Percentiles rank a stretch among this genome's conserved stretches.
These are phyloP conservation scores for Galeopterus variegatus DNA, from an alignment of 2,113 vertebrate species.

Conservation along the genomic window DNA sequence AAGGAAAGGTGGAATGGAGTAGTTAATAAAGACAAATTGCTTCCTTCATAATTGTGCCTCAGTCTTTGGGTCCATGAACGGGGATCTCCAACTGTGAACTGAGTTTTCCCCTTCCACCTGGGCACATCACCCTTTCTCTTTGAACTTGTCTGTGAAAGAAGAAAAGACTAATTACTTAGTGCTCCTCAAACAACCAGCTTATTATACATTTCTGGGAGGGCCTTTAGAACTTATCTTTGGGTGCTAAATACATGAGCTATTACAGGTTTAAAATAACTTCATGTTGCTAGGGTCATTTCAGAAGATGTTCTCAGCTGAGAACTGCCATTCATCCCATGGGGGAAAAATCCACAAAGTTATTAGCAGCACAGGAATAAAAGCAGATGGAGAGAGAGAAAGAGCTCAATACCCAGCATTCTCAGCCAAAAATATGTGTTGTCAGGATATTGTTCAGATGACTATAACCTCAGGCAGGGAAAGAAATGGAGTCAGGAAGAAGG, in stretches of 20 bases:
- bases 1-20: not conserved
- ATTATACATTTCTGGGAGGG: not conserved
- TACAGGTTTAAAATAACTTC: slow-evolving; percentile 70
- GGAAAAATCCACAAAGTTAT: slow-evolving; percentile 9
- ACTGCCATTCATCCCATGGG: slow-evolving; percentile 44
- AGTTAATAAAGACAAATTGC: not conserved
- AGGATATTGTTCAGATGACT: not conserved
- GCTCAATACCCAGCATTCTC: not conserved
- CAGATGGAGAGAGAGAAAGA: not conserved
- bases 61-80: not conserved
- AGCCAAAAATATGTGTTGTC: slow-evolving; percentile 48
- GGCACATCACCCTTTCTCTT: not conserved
- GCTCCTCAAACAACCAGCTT: slow-evolving; percentile 14
- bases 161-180: not conserved
- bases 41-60: slow-evolving; percentile 20
- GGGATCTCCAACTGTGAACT: not conserved
- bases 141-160: slow-evolving; percentile 27
- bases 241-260: slow-evolving; percentile 40
- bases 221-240: not conserved
- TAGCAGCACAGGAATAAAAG: slow-evolving; percentile 59
- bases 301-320: slow-evolving; percentile 49
- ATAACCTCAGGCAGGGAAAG: not conserved
- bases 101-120: not conserved
- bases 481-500: not conserved
- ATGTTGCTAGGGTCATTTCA: slow-evolving; percentile 32